Base-by-base conservation (phyloP, 2,797 vertebrate species). In the Crenuchus spilurus region DNA sequence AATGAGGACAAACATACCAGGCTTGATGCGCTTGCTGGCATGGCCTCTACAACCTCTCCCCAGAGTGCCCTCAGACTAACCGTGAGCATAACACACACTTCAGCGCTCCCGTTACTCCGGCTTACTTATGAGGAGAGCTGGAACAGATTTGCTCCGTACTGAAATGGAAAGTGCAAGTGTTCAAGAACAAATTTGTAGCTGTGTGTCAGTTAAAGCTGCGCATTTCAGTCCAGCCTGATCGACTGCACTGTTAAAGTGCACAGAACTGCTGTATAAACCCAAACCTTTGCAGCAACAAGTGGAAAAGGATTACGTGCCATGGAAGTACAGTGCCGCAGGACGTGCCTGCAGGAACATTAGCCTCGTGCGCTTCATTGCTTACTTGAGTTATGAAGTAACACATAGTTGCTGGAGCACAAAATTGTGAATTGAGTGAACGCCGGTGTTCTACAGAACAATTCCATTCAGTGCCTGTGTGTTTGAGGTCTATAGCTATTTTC, bases 1-100 rank as follows among this genome's bases (percentile, higher is more conserved):
- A 68, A 20, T 70, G 58, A 76, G 60, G 61, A 67, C 78, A 80
- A 76, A 70, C 75, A 80, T 67, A 78, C 22, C 75, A 48, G 55
- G 48, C 42, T 22, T 68, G 72, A 80, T 64, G 66, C 49, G 73
- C 62, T 80, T 70, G 70, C 70, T 83, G 78, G 75, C 75, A 74
- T 61, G 79, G 30, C 66, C 61, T 71, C 72, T 74, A 26, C 31
- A 54, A 74, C 54, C 57, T 52, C 44, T 37, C 48, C 73, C 48
- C 68, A 39, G 35, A 55, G 49, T 60, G 64, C 67, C 64, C 61
- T 76, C 31, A 6, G 44, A 60, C 63, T 61, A 72, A 65, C 42
- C 65, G 39, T 58, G 61, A 58, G 16, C 26, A 57, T 70, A 60
- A 58, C 30, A 64, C 41, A 44, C 70, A 68, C 70, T 74, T 51